Base-by-base conservation (phyloP, 2,113 vertebrate genomes). In the Tachysurus fulvidraco region DNA sequence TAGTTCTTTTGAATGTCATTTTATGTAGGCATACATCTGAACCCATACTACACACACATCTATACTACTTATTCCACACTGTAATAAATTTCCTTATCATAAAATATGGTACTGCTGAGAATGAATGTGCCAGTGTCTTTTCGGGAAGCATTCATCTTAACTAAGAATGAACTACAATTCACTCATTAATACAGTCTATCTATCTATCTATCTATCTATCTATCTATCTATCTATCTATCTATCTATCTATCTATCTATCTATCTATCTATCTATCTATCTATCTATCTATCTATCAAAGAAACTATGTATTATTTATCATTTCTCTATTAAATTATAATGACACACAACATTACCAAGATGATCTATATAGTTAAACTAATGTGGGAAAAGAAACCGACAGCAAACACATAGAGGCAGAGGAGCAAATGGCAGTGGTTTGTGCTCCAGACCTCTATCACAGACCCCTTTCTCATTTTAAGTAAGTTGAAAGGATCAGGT, bases 401-500 rank as follows among this genome's bases (percentile, higher is more conserved):
- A 90, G 3, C 84, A 89, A 36, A 80, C 23, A 59, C 78, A 59
- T 30, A 23, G 83, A 83, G 67, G 57, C 74, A 85, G 74, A 85
- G 79, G 76, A 74, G 86, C 41, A 10, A 77, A 85, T 76, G 76
- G 83, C 44, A 25, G 81, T 77, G 91, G 86, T 88, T 89, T 91
- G 89, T 89, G 84, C 91, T 92, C 78, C 79, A 44, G 88, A 88
- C 90, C 92, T 90, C 90, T 85, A 88, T 92, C 88, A 21, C 86
- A 88, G 76, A 86, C 89, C 93, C 90, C 90, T 95, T 95, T 95
- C 94, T 95, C 93, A 95, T 95, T 95, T 94, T 91, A 92, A 90
- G 89, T 91, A 64, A 94, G 93, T 93, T 94, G 93, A 95, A 95
- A 94, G 94, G 94, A 94, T 92, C 93, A 93, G 92, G 94, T 94